Percentiles rank a stretch among this genome's conserved stretches.
phyloP scores from a whole-genome alignment of 2,113 vertebrate species.

The Polypterus senegalus region DNA sequence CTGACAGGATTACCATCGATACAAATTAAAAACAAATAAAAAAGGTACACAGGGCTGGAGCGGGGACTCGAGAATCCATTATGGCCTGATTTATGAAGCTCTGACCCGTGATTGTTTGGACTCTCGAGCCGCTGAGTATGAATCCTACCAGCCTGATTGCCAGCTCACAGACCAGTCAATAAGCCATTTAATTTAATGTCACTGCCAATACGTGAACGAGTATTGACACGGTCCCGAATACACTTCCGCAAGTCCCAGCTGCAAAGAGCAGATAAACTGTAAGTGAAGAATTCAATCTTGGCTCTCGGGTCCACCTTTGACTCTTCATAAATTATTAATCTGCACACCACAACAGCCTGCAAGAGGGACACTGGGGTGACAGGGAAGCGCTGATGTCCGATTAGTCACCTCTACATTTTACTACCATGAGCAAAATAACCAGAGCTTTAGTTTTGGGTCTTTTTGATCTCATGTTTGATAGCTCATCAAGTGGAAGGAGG shows the following conservation, averaged over 20 bases:
- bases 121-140: slow-evolving; percentile 41
- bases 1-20: slow-evolving; percentile 62
- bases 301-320: slow-evolving; percentile 33
- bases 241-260: slow-evolving; percentile 63
- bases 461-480: no score
- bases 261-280: slow-evolving; percentile 82
- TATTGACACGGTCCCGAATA: slow-evolving; percentile 73
- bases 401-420: no score
- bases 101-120: slow-evolving; percentile 62
- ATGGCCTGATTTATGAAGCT: slow-evolving; percentile 68
- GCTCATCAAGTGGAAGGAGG: no score
- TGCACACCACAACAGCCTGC: slow-evolving; percentile 3
- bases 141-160: slow-evolving; percentile 56
- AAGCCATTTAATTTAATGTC: slow-evolving; percentile 97
- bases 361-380: no score
- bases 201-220: slow-evolving; percentile 49
- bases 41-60: slow-evolving; percentile 55
- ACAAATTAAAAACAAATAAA: slow-evolving; percentile 93
- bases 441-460: no score
- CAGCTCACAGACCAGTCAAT: slow-evolving; percentile 72
- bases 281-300: slow-evolving; percentile 53
- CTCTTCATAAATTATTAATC: slow-evolving; percentile 50
- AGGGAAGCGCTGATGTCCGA: no score
- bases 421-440: no score
- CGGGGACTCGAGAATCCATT: slow-evolving; percentile 67